A percentile compares a stretch with the other conserved stretches of the same genome.
phyloP scores from a whole-genome alignment of 1,140 invertebrate species.

The Oedothorax gibbosus region DNA sequence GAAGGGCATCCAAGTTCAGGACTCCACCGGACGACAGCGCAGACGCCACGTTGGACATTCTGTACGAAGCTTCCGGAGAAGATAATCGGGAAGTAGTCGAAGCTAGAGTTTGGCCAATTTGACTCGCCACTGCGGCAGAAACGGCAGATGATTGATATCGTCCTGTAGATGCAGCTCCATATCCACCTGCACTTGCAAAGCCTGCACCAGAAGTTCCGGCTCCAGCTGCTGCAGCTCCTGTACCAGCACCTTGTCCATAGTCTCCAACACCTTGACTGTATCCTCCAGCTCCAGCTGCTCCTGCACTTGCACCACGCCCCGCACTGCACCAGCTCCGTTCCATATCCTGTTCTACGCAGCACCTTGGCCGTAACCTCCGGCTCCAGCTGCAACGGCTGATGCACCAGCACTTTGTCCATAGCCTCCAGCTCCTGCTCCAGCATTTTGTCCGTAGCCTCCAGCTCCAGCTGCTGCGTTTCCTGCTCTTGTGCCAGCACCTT shows the following conservation, averaged over 20 bases:
- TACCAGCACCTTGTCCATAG: no score
- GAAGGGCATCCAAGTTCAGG: not conserved
- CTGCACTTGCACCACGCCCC: not conserved
- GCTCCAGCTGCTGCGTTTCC: not conserved
- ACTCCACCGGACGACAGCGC: not conserved
- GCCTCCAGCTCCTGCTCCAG: not conserved
- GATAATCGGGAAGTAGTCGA: not conserved
- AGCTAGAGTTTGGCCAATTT: no score
- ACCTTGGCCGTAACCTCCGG: not conserved
- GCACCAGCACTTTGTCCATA: not conserved
- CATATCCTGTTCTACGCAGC: not conserved
- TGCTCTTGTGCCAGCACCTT: not conserved
- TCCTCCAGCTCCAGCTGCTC: not conserved
- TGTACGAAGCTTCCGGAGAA: not conserved
- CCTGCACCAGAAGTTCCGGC: no score
- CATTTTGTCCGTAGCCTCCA: not conserved
- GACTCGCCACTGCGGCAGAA: no score
- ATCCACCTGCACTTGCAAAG: not conserved
- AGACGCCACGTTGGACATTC: not conserved
- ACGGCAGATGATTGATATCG: no score
- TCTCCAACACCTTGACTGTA: no score
- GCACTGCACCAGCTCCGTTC: not conserved
- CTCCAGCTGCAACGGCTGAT: not conserved
- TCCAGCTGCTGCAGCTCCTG: no score
- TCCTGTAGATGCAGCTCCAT: no score